A percentile compares a stretch with the other conserved stretches of the same genome.
These are phyloP conservation scores for Hippocampus abdominalis DNA, from an alignment of 2,113 vertebrate genomes.

Conservation along the genomic window DNA sequence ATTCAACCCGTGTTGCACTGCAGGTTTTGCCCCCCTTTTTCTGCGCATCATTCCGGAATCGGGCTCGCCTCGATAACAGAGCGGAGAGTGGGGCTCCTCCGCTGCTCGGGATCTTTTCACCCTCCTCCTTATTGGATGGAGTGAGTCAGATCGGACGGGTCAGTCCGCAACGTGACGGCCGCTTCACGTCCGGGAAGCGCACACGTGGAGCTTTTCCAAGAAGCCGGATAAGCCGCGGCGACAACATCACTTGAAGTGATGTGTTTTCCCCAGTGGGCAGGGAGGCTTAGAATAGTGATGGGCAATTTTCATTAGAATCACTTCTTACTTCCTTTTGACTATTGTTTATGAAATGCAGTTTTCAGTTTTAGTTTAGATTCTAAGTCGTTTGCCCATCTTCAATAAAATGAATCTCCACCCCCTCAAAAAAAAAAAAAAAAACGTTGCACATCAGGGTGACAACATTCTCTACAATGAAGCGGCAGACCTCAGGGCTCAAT, in stretches of 20 bases:
- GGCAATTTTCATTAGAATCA: too few relatives aligned
- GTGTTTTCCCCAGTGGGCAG: background rate
- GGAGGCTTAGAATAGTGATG: background rate
- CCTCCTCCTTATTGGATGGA: constrained; percentile 35
- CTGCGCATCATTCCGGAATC: constrained; percentile 23
- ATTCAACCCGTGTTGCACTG: constrained; percentile 77
- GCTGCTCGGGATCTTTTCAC: constrained; percentile 9
- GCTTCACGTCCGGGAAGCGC: constrained; percentile 34
- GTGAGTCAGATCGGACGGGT: constrained; percentile 53
- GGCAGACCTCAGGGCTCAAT: too few relatives aligned
- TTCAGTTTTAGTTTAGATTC: too few relatives aligned
- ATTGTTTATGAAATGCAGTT: too few relatives aligned
- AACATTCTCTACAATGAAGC: too few relatives aligned
- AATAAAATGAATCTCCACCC: too few relatives aligned
- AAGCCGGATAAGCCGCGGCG: constrained; percentile 10
- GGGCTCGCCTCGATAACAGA: background rate
- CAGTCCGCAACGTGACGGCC: constrained; percentile 33
- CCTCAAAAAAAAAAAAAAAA: too few relatives aligned
- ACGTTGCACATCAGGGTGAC: too few relatives aligned
- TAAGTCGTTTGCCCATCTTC: too few relatives aligned
- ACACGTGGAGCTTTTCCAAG: constrained; percentile 43
- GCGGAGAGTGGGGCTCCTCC: background rate
- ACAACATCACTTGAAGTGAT: constrained; percentile 9
- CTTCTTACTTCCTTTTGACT: too few relatives aligned
- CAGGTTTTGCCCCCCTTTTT: constrained; percentile 63